A percentile compares a stretch with the other conserved stretches of the same genome.
Conservation (phyloP, 2,797 vertebrate genomes). For the Gadopsis marmoratus region DNA sequence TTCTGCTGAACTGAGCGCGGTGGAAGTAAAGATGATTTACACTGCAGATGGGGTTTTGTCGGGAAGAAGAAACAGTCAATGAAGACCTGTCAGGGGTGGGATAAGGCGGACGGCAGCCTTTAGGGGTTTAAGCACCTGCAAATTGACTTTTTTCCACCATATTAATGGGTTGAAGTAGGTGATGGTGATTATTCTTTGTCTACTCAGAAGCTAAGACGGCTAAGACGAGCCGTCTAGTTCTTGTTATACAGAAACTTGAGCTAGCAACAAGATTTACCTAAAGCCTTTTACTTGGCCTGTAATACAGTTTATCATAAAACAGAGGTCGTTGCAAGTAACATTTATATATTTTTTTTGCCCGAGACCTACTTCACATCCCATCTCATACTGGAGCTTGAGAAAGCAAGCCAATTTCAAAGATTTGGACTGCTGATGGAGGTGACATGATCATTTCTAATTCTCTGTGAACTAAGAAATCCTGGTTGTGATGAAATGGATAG, state of each 20-base stretch:
- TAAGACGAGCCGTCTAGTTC: conserved; percentile 9
- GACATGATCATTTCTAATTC: background rate
- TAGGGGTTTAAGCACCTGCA: background rate
- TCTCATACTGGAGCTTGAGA: background rate
- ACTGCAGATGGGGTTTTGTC: conserved; percentile 9
- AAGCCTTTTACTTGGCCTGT: background rate
- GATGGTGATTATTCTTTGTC: conserved; percentile 11
- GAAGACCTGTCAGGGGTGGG: background rate
- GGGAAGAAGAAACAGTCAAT: background rate
- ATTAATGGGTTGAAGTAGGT: conserved; percentile 9
- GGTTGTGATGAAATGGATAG: background rate
- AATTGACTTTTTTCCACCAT: background rate
- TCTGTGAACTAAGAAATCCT: background rate
- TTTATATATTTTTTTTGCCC: background rate
- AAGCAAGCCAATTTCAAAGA: background rate
- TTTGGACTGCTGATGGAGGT: background rate
- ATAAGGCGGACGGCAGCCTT: background rate
- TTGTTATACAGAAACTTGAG: conserved; percentile 2
- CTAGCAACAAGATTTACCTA: background rate
- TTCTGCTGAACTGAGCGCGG: conserved; percentile 1
- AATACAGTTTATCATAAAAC: conserved; percentile 1
- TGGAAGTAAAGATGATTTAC: conserved; percentile 22
- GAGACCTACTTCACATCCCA: background rate
- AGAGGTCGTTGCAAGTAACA: background rate
- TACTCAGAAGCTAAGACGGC: background rate